Evolutionary conservation across 2,888 invertebrate genomes (phyloP), one percentile per base, ranked within the genome.

Genomic region (Trichogramma dendrolimi): DNA sequence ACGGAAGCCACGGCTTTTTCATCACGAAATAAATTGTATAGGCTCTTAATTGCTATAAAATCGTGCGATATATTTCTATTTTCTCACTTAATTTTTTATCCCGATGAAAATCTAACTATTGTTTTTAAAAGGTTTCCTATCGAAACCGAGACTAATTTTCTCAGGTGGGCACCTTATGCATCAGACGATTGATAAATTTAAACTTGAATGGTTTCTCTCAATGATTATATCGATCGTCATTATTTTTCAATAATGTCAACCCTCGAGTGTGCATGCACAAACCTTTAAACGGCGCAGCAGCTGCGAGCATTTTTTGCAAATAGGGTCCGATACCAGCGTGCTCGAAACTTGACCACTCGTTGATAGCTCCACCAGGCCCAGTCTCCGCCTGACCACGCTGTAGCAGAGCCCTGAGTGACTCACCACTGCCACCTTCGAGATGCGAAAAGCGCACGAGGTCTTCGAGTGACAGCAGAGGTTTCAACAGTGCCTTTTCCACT

Each of bases 391-490:
- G 75, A 62, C 79, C 79, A 40, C 80, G 79, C 69, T 83, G 83
- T 49, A 85, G 74, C 66, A 84, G 73, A 50, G 79, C 76, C 71
- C 83, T 81, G 43, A 85, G 74, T 55, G 83, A 82, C 62, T 85
- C 85, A 3, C 80, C 79, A 27, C 69, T 68, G 6, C 27, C 78
- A 49, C 67, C 67, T 67, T 83, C 83, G 68, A 83, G 75, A 60
- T 81, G 80, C 11, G 84, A 81, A 68, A 85, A 81, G 70, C 84
- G 78, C 61, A 86, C 75, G 72, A 86, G 81, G 76, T 87, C 85
- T 72, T 86, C 84, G 74, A 85, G 79, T 53, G 84, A 83, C 60
- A 85, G 75, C 68, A 85, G 72, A 43, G 85, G 84, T 69, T 82
- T 83, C 73, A 83, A 80, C 67, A 85, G 74, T 42, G 83, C 84